Base-by-base conservation (phyloP, 2,797 vertebrate species). In the Oreonectes daqikongensis region DNA sequence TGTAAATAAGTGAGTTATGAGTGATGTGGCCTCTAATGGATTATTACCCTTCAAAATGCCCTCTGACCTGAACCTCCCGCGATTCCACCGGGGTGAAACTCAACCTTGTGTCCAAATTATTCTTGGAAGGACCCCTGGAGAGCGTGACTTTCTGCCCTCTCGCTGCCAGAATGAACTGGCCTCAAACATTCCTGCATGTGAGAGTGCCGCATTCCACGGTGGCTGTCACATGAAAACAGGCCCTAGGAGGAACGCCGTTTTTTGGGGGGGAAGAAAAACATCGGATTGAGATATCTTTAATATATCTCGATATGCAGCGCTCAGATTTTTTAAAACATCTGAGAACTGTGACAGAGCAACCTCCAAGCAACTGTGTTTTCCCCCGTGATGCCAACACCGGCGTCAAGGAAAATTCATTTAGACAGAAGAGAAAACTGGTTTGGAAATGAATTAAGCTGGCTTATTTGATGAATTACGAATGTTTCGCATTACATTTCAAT, bases 21-120 rank as follows among this genome's bases (percentile, higher is more conserved):
- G 79, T 85, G 88, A 91, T 57, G 90, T 87, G 79, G 72, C 69
- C 77, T 88, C 87, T 87, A 89, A 91, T 87, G 86, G 87, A 90
- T 88, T 75, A 84, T 88, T 87, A 86, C 85, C 86, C 82, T 72
- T 53, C 2, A 32, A 2, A 59, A 69, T 81, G 88, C 84, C 67
- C 89, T 82, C 50, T 84, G 84, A 88, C 85, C 88, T 57, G 52
- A 65, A 38, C 69, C 80, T 87, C 82, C 83, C 70, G 84, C 87
- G 87, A 89, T 72, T 83, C 64, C 69, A 81, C 69, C 81, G 72
- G 69, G 82, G 82, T 88, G 88, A 91, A 91, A 90, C 85, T 83
- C 81, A 83, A 89, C 84, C 89, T 80, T 86, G 78, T 83, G 69
- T 70, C 77, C 75, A 85, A 88, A 89, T 90, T 90, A 90, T 92